Evolutionary conservation across 2,888 invertebrate species (phyloP).

Genomic region (Blomia tropicalis): DNA sequence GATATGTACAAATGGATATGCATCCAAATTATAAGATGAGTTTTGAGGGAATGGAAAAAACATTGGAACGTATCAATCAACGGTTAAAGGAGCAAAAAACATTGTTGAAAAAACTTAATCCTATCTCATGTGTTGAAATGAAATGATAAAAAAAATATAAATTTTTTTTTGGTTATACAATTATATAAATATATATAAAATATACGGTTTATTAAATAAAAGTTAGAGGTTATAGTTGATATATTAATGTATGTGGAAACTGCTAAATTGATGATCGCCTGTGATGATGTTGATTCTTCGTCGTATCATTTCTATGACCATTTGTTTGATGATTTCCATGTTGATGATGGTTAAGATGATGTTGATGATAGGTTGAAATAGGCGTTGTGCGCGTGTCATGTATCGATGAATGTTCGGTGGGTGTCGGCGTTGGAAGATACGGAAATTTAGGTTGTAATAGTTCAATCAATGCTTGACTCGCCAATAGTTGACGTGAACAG

Average conservation of each 20-base stretch:
- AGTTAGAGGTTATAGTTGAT: neutral
- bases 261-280: neutral
- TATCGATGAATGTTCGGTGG: neutral
- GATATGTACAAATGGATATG: neutral
- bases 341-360: neutral
- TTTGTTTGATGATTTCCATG: neutral
- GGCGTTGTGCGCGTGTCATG: neutral
- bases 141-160: neutral
- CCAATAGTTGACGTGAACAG: neutral
- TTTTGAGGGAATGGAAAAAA: neutral
- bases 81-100: neutral
- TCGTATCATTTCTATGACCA: neutral
- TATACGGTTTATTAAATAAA: no score
- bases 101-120: neutral
- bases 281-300: neutral
- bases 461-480: slow-evolving; percentile 3
- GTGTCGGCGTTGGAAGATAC: neutral
- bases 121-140: neutral
- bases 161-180: no score
- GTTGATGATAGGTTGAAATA: no score
- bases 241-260: neutral
- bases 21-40: neutral
- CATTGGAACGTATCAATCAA: neutral
- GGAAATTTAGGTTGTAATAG: neutral
- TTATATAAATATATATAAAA: no score